These are phyloP conservation scores for Trypoxylon attenuatum DNA, from an alignment of 2,888 invertebrate genomes.

Conservation along the genomic window DNA sequence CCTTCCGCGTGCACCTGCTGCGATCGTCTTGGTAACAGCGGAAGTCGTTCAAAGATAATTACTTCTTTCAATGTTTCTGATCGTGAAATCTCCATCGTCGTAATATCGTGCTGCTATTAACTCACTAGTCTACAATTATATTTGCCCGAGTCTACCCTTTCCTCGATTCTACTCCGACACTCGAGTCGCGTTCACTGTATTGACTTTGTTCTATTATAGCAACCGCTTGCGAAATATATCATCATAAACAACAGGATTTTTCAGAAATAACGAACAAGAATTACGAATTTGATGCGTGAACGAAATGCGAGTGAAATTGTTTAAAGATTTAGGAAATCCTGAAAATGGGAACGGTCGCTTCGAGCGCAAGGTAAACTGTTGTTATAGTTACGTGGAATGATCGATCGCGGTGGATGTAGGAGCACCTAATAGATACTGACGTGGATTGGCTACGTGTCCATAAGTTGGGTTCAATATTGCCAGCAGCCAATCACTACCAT, in stretches of 20 bases:
- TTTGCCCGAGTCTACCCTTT: neutral
- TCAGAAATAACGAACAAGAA: too few species aligned
- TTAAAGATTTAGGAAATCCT: neutral
- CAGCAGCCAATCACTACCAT: neutral
- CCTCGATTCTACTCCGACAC: slow-evolving; percentile 1
- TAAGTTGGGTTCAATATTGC: slow-evolving; percentile 1
- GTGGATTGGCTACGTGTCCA: slow-evolving; percentile 40
- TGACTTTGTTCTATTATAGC: too few species aligned
- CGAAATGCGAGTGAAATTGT: neutral
- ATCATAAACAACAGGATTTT: too few species aligned
- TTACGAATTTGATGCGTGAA: neutral
- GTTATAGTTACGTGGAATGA: neutral
- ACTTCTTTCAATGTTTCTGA: slow-evolving; percentile 48
- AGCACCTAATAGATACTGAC: slow-evolving; percentile 47
- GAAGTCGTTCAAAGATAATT: slow-evolving; percentile 55
- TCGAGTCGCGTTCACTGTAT: neutral
- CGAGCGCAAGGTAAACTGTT: neutral
- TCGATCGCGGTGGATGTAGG: slow-evolving; percentile 35
- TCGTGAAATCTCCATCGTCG: slow-evolving; percentile 33
- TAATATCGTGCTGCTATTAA: slow-evolving; percentile 9
- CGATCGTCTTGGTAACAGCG: slow-evolving; percentile 51
- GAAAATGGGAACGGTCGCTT: neutral
- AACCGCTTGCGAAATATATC: too few species aligned
- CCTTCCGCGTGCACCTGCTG: slow-evolving; percentile 27
- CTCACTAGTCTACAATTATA: slow-evolving; percentile 2